Percentiles rank a stretch among this genome's conserved stretches.
These are phyloP conservation scores for Etheostoma perlongum DNA, from an alignment of 2,797 vertebrate species.

Conservation along the genomic window DNA sequence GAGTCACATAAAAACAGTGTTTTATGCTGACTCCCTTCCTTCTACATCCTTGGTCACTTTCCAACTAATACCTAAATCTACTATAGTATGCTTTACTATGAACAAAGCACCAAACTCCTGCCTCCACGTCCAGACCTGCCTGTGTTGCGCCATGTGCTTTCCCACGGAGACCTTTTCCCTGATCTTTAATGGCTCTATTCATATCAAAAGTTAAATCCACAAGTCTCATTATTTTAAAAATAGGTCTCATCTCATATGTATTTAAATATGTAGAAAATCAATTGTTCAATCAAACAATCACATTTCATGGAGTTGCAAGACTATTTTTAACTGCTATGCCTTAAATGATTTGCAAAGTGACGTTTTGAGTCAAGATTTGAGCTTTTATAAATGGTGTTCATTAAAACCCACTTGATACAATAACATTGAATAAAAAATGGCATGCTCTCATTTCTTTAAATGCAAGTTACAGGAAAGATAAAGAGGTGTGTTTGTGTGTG, in stretches of 20 bases:
- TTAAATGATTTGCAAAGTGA: slow-evolving; percentile 22
- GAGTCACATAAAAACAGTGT: background rate
- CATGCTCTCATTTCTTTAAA: background rate
- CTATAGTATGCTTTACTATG: slow-evolving; percentile 14
- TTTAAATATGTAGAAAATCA: background rate
- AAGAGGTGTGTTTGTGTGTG: slow-evolving; percentile 3
- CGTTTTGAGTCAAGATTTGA: slow-evolving; percentile 20
- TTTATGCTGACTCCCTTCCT: slow-evolving; percentile 26
- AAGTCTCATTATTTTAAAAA: background rate
- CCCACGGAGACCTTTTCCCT: slow-evolving; percentile 3
- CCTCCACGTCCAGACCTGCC: slow-evolving; percentile 27
- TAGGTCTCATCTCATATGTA: background rate
- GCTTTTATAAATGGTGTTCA: background rate
- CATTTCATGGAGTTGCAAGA: background rate
- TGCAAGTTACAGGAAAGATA: background rate
- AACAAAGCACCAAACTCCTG: slow-evolving; percentile 27
- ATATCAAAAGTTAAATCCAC: slow-evolving; percentile 5
- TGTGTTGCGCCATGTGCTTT: slow-evolving; percentile 5
- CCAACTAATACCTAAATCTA: slow-evolving; percentile 26
- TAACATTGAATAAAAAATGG: background rate
- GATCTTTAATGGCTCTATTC: slow-evolving; percentile 1
- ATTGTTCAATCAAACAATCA: background rate
- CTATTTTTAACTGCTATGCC: slow-evolving; percentile 4
- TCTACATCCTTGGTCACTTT: slow-evolving; percentile 26
- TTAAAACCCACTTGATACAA: background rate